These are phyloP conservation scores for Mactromeris polynyma DNA, from an alignment of 2,888 invertebrate species.

Conservation along the genomic window DNA sequence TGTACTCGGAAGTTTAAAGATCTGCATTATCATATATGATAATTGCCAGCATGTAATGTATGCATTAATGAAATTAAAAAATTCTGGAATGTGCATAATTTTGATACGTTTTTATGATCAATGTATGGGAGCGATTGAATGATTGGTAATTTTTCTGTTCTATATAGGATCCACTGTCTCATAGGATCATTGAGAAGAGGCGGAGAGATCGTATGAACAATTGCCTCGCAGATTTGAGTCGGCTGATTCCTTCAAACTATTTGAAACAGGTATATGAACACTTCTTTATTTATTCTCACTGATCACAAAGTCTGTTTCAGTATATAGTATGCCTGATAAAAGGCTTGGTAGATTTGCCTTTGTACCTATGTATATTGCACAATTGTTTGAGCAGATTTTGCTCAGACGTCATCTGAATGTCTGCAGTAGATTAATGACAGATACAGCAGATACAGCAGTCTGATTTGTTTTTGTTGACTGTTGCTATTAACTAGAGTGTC, in stretches of 20 bases:
- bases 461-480: neutral
- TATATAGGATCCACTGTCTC: slow-evolving; percentile 97
- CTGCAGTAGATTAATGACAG: neutral
- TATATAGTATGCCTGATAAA: neutral
- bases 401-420: neutral
- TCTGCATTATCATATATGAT: too few species aligned
- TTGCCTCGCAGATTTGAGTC: slow-evolving; percentile 96
- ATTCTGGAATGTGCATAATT: too few species aligned
- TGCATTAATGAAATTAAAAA: too few species aligned
- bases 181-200: slow-evolving; percentile 98
- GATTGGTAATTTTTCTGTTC: neutral
- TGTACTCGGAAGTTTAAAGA: too few species aligned
- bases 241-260: slow-evolving; percentile 96
- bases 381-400: neutral
- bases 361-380: neutral
- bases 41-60: too few species aligned
- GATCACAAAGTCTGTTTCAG: neutral
- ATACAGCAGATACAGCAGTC: neutral
- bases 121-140: too few species aligned
- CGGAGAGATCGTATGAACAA: slow-evolving; percentile 98
- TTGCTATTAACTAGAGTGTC: too few species aligned
- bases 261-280: slow-evolving; percentile 91
- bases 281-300: neutral
- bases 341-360: neutral
- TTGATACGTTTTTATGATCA: too few species aligned